Conservation (phyloP, 2,888 invertebrate species). For the Celastrina argiolus region DNA sequence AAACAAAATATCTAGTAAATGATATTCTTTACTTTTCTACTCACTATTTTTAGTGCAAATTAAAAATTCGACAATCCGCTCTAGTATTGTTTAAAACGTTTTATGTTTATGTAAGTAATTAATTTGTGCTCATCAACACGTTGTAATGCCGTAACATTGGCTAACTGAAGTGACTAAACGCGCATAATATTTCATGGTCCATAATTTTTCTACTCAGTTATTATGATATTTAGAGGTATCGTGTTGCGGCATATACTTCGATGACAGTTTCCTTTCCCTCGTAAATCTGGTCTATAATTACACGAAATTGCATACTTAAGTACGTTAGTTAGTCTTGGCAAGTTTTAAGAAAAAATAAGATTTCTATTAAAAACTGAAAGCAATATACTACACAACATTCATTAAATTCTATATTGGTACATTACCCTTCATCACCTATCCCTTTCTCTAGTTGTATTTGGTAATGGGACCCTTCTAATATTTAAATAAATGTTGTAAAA, state of each 20-base stretch:
- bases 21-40: neutral
- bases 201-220: slow-evolving; percentile 17
- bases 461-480: neutral
- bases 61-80: neutral
- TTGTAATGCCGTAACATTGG: slow-evolving; percentile 21
- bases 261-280: slow-evolving; percentile 17
- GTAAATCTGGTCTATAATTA: neutral
- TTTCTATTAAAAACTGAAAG: neutral
- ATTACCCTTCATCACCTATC: neutral
- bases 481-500: neutral
- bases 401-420: neutral
- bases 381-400: neutral
- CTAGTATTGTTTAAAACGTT: neutral
- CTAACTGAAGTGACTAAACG: slow-evolving; percentile 20
- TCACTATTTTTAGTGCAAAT: neutral
- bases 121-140: slow-evolving; percentile 20
- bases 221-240: slow-evolving; percentile 14
- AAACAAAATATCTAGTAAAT: too few species aligned
- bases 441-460: neutral
- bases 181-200: slow-evolving; percentile 21
- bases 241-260: neutral
- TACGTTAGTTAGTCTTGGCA: neutral
- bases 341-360: neutral
- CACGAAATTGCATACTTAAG: neutral
- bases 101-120: slow-evolving; percentile 17